Percentiles rank a stretch among this genome's conserved stretches.
These are phyloP conservation scores for Thumatha senex DNA, from an alignment of 2,888 invertebrate species.

Conservation along the genomic window DNA sequence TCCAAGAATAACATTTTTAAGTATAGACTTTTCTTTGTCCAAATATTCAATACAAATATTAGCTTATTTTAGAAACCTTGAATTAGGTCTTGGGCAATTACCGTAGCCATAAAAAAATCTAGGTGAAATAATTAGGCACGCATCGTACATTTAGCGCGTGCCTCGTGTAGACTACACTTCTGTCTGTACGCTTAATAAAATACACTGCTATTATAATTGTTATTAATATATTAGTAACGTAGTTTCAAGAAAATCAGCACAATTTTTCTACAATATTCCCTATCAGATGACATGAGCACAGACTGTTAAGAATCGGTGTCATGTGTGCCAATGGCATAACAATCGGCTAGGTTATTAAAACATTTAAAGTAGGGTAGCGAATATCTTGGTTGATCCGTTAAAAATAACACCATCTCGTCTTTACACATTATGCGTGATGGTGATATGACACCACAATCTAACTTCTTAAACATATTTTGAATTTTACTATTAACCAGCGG, in stretches of 20 bases:
- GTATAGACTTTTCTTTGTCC: neutral
- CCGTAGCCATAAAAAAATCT: slow-evolving; percentile 27
- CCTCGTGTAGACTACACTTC: slow-evolving; percentile 44
- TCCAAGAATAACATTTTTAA: neutral
- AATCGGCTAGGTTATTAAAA: no score
- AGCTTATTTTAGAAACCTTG: slow-evolving; percentile 8
- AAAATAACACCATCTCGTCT: no score
- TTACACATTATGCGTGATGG: no score
- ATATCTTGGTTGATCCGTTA: no score
- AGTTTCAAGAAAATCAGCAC: neutral
- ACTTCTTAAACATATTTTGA: no score
- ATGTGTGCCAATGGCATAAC: no score
- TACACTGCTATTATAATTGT: slow-evolving; percentile 41
- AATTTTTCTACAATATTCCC: neutral
- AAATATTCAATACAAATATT: neutral
- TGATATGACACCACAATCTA: no score
- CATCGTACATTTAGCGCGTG: slow-evolving; percentile 36
- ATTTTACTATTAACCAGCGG: no score
- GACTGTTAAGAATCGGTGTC: no score
- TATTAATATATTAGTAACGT: slow-evolving; percentile 25
- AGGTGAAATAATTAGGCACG: slow-evolving; percentile 37
- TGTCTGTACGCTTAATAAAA: slow-evolving; percentile 45
- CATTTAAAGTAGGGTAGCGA: no score
- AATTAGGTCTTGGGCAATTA: neutral
- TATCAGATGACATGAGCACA: no score